A percentile compares a stretch with the other conserved stretches of the same genome.
phyloP scores from a whole-genome alignment of 2,113 vertebrate species.

The Daphoenositta chrysoptera region DNA sequence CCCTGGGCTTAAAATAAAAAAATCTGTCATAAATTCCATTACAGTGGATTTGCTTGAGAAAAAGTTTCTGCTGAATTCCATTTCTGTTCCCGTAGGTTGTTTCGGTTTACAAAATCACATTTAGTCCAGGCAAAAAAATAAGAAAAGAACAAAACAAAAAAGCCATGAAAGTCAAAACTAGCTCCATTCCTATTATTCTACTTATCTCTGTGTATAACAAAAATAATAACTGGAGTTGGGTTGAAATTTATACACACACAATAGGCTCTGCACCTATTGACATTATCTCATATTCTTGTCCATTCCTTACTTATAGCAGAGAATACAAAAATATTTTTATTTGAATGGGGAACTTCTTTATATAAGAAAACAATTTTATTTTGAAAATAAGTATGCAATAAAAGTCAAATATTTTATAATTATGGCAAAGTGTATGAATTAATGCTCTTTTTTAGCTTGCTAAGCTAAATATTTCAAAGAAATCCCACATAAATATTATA shows the following conservation, averaged over 20 bases:
- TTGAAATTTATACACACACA: not conserved
- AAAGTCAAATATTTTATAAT: not conserved
- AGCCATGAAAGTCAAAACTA: not conserved
- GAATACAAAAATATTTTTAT: not conserved
- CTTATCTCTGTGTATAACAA: not conserved
- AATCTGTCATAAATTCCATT: not conserved
- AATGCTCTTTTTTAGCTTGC: not conserved
- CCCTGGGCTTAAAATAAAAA: not conserved
- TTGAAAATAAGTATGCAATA: not conserved
- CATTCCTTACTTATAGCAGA: not conserved
- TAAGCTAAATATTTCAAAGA: not conserved
- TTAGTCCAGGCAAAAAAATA: not conserved
- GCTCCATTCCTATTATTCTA: not conserved
- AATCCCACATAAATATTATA: not conserved
- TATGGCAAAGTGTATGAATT: not conserved
- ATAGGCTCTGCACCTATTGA: not conserved
- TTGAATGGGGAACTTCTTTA: not conserved
- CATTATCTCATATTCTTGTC: not conserved
- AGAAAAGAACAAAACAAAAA: not conserved
- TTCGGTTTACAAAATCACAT: not conserved
- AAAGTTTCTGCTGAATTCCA: not conserved
- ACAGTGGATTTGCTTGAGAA: not conserved
- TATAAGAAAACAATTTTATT: not conserved
- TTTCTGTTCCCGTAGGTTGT: not conserved
- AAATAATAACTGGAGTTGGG: not conserved